These are phyloP conservation scores for Prunella strophiata DNA, from an alignment of 2,797 vertebrate genomes.

Conservation along the genomic window DNA sequence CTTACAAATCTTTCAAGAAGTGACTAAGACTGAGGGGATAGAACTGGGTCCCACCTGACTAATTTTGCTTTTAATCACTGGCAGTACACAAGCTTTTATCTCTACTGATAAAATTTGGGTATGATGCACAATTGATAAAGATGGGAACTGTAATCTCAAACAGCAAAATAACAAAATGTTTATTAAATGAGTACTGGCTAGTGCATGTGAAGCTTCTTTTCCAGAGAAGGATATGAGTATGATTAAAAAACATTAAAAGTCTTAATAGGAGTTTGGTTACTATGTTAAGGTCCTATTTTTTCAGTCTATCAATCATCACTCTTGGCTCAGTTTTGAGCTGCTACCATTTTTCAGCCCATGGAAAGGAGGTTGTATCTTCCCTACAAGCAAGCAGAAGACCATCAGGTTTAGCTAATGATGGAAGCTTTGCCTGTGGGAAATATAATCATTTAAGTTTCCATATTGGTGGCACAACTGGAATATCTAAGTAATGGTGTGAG, in stretches of 20 bases:
- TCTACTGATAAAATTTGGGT: not conserved
- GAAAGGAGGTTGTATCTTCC: not conserved
- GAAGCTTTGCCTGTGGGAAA: slow-evolving; percentile 42
- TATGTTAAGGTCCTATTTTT: not conserved
- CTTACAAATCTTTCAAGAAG: not conserved
- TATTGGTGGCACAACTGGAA: slow-evolving; percentile 59
- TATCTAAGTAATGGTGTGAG: slow-evolving; percentile 38
- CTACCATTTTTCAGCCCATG: not conserved
- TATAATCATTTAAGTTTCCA: slow-evolving; percentile 36
- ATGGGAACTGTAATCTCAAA: not conserved
- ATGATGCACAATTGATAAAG: not conserved
- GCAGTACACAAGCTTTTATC: not conserved
- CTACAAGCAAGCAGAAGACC: not conserved
- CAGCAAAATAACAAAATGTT: not conserved
- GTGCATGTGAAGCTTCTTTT: not conserved
- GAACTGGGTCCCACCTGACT: not conserved
- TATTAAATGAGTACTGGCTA: not conserved
- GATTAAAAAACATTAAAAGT: not conserved
- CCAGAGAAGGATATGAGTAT: not conserved
- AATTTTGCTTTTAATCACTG: not conserved
- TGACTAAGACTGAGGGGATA: not conserved
- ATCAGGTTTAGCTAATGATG: not conserved
- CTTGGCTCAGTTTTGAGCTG: not conserved
- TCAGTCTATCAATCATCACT: not conserved
- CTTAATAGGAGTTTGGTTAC: not conserved